Percentiles rank a stretch among this genome's conserved stretches.
phyloP scores from a whole-genome alignment of 2,888 invertebrate species.

The Drosophila neotestacea region DNA sequence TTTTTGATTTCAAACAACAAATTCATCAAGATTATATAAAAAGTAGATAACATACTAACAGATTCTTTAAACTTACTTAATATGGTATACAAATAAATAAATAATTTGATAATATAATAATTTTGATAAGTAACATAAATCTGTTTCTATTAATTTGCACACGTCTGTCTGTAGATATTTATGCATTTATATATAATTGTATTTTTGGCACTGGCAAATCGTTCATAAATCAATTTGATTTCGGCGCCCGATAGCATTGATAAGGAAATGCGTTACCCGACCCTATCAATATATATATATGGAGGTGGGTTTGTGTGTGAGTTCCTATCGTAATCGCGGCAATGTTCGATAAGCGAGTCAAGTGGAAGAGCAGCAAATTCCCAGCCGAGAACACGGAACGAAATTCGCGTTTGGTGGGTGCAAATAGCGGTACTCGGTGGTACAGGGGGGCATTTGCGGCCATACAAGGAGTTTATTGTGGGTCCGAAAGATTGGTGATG shows the following conservation, averaged over 20 bases:
- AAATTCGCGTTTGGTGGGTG: conserved; percentile 16
- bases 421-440: neutral
- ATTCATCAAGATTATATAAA: too few relatives aligned
- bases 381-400: conserved; percentile 43
- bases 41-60: too few relatives aligned
- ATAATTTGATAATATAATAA: neutral
- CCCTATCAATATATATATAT: conserved; percentile 25
- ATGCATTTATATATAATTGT: conserved; percentile 11
- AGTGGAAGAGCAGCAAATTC: conserved; percentile 54
- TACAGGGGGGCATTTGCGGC: neutral
- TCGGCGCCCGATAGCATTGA: conserved; percentile 61
- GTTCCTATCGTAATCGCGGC: conserved; percentile 52
- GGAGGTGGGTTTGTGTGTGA: conserved; percentile 16
- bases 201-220: conserved; percentile 69
- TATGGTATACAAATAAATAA: neutral
- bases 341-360: conserved; percentile 56
- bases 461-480: conserved; percentile 33
- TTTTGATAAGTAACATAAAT: neutral
- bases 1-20: too few relatives aligned
- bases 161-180: neutral
- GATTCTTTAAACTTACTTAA: too few relatives aligned
- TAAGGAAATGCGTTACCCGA: conserved; percentile 47
- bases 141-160: too few relatives aligned
- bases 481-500: conserved; percentile 21
- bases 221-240: conserved; percentile 80